These are phyloP conservation scores for Apostichopus parvimensis DNA, from an alignment of 35 echinoderm and acorn worm species.

Conservation along the genomic window DNA sequence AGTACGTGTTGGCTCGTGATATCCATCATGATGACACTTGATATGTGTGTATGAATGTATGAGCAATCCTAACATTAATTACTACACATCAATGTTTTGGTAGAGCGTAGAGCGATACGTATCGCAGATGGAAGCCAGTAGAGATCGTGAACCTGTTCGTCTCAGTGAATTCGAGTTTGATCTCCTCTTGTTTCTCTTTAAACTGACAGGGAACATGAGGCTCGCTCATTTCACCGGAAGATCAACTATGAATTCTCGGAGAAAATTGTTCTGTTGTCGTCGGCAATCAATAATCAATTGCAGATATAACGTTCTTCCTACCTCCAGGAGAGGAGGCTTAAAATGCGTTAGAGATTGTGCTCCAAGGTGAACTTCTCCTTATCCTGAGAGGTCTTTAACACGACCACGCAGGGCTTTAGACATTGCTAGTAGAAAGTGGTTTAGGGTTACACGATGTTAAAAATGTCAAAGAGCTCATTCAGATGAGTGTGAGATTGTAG, in stretches of 20 bases:
- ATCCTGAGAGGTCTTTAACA: too few relatives aligned
- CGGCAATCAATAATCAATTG: constrained; percentile 21
- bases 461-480: background rate
- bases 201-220: background rate
- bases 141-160: background rate
- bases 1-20: too few relatives aligned
- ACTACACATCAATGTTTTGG: background rate
- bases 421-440: background rate
- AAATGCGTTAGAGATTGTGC: background rate
- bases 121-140: background rate
- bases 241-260: background rate
- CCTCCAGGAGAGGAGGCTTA: background rate
- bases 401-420: background rate
- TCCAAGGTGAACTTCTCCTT: background rate
- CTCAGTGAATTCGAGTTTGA: background rate
- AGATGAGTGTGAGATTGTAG: background rate
- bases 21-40: too few relatives aligned
- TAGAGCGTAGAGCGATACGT: too few relatives aligned
- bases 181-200: background rate
- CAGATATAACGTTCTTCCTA: background rate
- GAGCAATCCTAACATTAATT: background rate
- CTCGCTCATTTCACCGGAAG: background rate
- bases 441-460: constrained; percentile 12
- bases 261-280: background rate
- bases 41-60: too few relatives aligned